Evolutionary conservation across 2,888 invertebrate species (phyloP).

Genomic region (Acrocyrtus sp.): DNA sequence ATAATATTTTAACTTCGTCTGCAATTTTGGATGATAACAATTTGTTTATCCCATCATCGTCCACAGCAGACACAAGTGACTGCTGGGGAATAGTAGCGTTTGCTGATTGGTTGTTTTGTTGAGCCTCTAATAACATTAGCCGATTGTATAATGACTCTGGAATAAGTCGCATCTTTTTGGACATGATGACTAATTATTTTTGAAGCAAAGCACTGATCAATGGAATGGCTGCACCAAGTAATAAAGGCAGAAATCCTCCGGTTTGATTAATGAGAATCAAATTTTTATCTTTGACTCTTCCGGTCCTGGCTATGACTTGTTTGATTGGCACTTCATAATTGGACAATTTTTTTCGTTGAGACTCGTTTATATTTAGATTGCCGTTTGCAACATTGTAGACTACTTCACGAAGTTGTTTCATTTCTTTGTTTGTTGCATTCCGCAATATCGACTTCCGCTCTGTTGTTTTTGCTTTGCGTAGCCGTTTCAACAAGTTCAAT

Average conservation of each 20-base stretch:
- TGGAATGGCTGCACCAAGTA: constrained; percentile 5
- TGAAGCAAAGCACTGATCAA: background rate
- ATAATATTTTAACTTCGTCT: constrained; percentile 16
- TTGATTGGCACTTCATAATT: background rate
- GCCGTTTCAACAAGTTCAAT: background rate
- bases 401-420: constrained; percentile 18
- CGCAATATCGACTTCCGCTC: background rate
- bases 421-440: constrained; percentile 10
- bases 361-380: constrained; percentile 1
- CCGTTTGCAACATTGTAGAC: constrained; percentile 3
- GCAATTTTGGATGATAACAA: too few relatives aligned
- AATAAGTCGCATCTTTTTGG: background rate
- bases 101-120: too few relatives aligned
- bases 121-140: too few relatives aligned
- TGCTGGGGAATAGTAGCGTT: too few relatives aligned
- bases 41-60: too few relatives aligned
- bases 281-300: background rate
- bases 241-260: constrained; percentile 22
- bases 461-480: background rate
- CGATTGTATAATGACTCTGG: too few relatives aligned
- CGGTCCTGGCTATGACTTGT: background rate
- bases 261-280: constrained; percentile 21
- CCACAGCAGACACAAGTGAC: too few relatives aligned
- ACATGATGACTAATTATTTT: too few relatives aligned
- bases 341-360: background rate